Evolutionary conservation across 2,797 vertebrate species (phyloP), one percentile per base, ranked within the genome.

Genomic region (Tokudaia muenninki): DNA sequence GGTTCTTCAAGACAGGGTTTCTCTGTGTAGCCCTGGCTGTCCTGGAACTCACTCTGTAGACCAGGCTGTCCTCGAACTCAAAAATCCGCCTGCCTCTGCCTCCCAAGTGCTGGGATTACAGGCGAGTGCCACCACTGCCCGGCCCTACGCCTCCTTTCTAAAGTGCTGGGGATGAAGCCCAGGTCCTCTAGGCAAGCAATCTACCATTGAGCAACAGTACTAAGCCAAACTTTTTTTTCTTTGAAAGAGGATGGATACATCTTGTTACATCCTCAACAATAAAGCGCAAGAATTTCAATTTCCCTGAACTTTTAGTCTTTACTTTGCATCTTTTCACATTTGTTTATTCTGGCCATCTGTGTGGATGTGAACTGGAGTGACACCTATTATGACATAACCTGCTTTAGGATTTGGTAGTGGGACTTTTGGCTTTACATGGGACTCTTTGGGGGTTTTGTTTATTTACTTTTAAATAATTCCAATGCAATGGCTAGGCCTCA

Each of bases 401-500:
- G 55, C 79, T 84, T 63, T 95, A 44, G 65, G 57, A 75, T 67
- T 79, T 91, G 93, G 83, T 77, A 75, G 31, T 52, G 41, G 13
- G 21, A 63, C 74, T 17, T 70, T 74, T 87, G 74, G 16, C n/a
- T 94, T 94, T 67, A 37, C 44, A 82, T 26, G 87, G 59, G 55
- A 67, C 41, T 89, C 61, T 91, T 75, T 90, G 57, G 13, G 13
- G 19, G 67, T n/a, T 65, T 70, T 83, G 59, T 81, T n/a, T 83
- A 31, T 47, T 50, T 89, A 12, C 59, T 86, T 83, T 81, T 80
- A 21, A 65, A 92, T 11, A 96, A 78, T 88, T 12, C 26, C 9
- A 13, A 19, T 77, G 63, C 59, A 59, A 55, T 19, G 44, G 34
- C 16, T 80, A 78, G 24, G 74, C 44, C 55, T 57, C 57, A 44